Evolutionary conservation across 2,888 invertebrate genomes (phyloP).

Genomic region (Mimumesa dahlbomi): DNA sequence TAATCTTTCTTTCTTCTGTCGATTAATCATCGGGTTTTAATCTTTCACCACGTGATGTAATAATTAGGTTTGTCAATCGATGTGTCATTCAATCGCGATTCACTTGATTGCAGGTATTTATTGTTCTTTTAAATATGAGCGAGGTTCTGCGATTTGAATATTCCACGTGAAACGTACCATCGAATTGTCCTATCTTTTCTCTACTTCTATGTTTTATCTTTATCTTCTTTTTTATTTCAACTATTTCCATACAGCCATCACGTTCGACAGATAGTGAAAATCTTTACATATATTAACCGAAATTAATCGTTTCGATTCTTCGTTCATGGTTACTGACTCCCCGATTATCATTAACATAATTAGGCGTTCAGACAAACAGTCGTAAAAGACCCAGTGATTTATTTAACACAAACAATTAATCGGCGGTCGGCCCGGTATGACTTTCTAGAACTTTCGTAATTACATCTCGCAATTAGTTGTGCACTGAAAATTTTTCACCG

Average conservation of each 20-base stretch:
- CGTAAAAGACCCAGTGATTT: background rate
- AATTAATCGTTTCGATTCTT: background rate
- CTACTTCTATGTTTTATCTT: background rate
- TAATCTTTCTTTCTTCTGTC: background rate
- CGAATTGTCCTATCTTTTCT: background rate
- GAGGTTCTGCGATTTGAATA: no score
- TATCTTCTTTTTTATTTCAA: background rate
- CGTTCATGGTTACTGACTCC: background rate
- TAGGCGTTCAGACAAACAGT: background rate
- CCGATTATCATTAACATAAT: background rate
- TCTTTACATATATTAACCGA: background rate
- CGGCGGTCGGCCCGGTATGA: background rate
- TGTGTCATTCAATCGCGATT: slow-evolving; percentile 4
- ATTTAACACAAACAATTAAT: background rate
- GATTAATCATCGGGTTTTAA: slow-evolving; percentile 25
- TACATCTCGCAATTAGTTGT: background rate
- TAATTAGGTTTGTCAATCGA: slow-evolving; percentile 46
- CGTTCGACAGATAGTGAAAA: no score
- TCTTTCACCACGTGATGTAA: background rate
- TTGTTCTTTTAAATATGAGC: slow-evolving; percentile 27
- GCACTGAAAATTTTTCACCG: no score
- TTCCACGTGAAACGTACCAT: slow-evolving; percentile 12
- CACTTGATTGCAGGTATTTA: slow-evolving; percentile 27
- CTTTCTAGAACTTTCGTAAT: background rate
- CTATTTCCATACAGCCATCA: background rate